Evolutionary conservation across 2,113 vertebrate genomes (phyloP).

Genomic region (Indicator maculatus): DNA sequence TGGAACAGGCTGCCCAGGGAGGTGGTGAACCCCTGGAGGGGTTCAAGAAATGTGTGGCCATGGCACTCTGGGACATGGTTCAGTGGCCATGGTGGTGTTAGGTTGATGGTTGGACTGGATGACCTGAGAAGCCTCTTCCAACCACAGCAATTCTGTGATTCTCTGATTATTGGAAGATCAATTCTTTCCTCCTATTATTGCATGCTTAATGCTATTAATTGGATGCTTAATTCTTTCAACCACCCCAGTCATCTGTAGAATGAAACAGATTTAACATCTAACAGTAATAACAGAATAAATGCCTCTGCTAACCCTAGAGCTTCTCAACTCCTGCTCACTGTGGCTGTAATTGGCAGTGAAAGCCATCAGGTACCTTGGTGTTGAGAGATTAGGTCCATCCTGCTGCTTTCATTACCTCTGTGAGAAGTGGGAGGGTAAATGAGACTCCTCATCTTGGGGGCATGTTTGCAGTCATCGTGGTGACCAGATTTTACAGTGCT

Average conservation of each 20-base stretch:
- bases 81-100: too few species aligned
- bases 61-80: too few species aligned
- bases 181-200: background rate
- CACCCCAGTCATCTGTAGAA: background rate
- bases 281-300: slow-evolving; percentile 13
- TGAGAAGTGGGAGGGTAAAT: background rate
- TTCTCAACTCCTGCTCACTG: background rate
- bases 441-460: background rate
- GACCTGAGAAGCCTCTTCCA: too few species aligned
- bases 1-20: too few species aligned
- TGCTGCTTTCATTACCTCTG: background rate
- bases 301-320: background rate
- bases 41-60: too few species aligned
- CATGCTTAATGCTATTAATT: background rate
- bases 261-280: background rate
- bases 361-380: background rate
- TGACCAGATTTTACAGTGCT: background rate
- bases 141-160: too few species aligned
- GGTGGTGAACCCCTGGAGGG: too few species aligned
- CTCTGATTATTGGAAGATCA: too few species aligned
- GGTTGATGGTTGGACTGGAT: too few species aligned
- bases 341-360: background rate
- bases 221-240: background rate
- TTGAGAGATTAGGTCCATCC: background rate
- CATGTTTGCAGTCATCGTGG: background rate